Conservation (phyloP, 1,140 invertebrate genomes). For the Armadillidium nasatum region DNA sequence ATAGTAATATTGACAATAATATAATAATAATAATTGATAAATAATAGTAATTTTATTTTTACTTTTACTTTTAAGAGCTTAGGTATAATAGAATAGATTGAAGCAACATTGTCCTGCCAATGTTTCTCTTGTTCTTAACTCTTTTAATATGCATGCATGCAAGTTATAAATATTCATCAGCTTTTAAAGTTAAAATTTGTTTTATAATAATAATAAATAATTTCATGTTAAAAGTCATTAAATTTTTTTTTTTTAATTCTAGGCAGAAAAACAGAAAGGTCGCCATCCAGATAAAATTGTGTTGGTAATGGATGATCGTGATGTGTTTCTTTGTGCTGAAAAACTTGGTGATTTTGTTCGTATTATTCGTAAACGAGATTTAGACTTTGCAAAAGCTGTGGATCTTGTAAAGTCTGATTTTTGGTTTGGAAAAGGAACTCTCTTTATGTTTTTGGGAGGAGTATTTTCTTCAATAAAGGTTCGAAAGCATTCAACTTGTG, state of each 20-base stretch:
- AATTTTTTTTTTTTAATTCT: neutral
- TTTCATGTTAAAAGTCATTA: no score
- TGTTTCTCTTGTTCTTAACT: no score
- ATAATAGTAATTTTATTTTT: no score
- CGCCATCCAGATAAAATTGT: neutral
- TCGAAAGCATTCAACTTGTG: neutral
- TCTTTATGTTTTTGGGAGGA: neutral
- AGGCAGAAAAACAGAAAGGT: neutral
- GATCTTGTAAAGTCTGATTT: neutral
- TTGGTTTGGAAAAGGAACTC: slow-evolving; percentile 1
- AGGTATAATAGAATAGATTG: no score
- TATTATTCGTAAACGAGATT: neutral
- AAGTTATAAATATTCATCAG: no score
- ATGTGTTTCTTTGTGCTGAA: neutral
- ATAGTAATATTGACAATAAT: no score
- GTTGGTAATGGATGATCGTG: neutral
- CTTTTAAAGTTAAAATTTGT: no score
- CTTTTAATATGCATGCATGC: no score
- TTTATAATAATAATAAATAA: no score
- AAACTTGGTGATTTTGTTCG: neutral
- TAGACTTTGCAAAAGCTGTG: neutral
- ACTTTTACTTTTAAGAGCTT: no score
- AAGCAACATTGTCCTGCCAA: no score
- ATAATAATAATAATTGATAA: no score
- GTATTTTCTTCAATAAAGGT: neutral